Conservation (phyloP, 2,113 vertebrate genomes). For the Rutilus rutilus region DNA sequence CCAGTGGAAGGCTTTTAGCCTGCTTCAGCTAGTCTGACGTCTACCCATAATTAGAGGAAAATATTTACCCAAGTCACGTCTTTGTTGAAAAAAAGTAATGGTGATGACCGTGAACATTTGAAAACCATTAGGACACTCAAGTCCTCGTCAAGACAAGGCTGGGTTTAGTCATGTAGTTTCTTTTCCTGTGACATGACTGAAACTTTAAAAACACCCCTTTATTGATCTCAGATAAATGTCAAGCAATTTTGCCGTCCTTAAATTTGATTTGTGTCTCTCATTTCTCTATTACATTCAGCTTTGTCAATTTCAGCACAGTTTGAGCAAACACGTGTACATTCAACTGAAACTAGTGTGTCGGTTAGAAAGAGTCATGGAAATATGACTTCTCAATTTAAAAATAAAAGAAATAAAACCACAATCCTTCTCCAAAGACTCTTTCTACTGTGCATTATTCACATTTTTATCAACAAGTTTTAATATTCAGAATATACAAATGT, state of each 20-base stretch:
- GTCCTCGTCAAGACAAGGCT: not conserved
- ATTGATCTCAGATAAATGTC: constrained; percentile 12
- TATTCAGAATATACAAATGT: not conserved
- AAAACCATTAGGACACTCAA: constrained; percentile 21
- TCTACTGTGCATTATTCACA: too few relatives aligned
- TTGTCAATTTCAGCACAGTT: not conserved
- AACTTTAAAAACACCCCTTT: constrained; percentile 11
- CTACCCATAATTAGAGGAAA: constrained; percentile 31
- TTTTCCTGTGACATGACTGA: constrained; percentile 6
- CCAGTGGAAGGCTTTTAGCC: constrained; percentile 25
- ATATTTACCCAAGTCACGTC: constrained; percentile 36
- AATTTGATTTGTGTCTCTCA: not conserved
- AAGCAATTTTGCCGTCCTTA: not conserved
- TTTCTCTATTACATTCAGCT: constrained; percentile 2
- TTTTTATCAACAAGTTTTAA: not conserved
- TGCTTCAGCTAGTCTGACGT: constrained; percentile 25
- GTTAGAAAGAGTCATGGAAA: too few relatives aligned
- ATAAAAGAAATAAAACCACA: too few relatives aligned
- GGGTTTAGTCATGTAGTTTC: not conserved
- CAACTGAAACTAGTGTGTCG: not conserved
- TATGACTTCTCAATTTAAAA: too few relatives aligned
- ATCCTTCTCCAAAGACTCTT: too few relatives aligned
- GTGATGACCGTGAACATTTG: constrained; percentile 32
- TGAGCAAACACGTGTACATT: not conserved
- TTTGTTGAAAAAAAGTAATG: constrained; percentile 36